Conservation (phyloP, 2,797 vertebrate species). For the Hephaestus fuliginosus region DNA sequence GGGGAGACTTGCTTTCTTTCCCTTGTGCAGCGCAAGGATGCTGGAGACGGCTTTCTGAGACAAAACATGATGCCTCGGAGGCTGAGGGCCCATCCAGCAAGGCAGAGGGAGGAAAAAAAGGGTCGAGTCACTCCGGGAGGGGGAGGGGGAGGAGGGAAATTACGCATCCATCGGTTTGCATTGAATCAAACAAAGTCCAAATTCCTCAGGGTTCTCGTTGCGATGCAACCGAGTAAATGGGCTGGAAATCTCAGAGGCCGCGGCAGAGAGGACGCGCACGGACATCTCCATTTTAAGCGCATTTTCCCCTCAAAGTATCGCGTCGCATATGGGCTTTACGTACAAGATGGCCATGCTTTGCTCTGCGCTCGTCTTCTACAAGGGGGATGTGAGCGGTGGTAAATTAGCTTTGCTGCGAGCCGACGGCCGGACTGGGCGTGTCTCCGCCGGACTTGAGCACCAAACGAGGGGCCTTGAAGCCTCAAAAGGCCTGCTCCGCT, state of each 20-base stretch:
- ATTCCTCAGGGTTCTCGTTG: conserved; percentile 84
- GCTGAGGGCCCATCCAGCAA: conserved; percentile 84
- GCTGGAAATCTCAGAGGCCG: conserved; percentile 77
- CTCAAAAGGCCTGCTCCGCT: conserved; percentile 61
- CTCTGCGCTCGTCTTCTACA: conserved; percentile 52
- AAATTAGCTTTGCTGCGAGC: conserved; percentile 73
- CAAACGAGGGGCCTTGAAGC: conserved; percentile 74
- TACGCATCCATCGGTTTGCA: conserved; percentile 85
- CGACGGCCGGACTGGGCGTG: conserved; percentile 85
- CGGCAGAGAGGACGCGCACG: conserved; percentile 60
- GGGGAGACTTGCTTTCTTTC: conserved; percentile 60
- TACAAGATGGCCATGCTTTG: conserved; percentile 68
- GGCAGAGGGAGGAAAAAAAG: conserved; percentile 78
- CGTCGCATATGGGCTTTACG: conserved; percentile 19
- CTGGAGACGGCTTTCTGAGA: conserved; percentile 84
- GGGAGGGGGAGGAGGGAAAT: conserved; percentile 62
- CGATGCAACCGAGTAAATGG: conserved; percentile 80
- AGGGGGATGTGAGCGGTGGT: conserved; percentile 58
- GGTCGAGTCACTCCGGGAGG: conserved; percentile 87
- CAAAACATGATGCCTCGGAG: conserved; percentile 88
- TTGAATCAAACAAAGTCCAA: conserved; percentile 82
- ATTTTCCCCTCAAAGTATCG: conserved; percentile 45
- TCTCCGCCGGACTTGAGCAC: conserved; percentile 79
- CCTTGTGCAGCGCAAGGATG: conserved; percentile 79
- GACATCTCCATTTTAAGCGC: conserved; percentile 69